Evolutionary conservation across 2,888 invertebrate species (phyloP).

Genomic region (Lomographa bimaculata): DNA sequence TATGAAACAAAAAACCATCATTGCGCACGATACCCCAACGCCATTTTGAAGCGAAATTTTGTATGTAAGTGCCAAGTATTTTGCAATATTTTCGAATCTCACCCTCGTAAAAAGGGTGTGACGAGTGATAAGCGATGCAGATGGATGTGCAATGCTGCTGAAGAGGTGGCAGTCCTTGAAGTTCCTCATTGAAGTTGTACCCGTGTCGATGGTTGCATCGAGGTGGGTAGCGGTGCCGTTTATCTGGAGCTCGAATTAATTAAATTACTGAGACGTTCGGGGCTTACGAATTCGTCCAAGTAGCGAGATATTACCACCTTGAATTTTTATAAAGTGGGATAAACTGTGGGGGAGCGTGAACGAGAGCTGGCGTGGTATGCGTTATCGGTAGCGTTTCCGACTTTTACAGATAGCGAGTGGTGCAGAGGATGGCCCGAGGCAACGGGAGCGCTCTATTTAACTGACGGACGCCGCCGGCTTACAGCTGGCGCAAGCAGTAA

Average conservation of each 20-base stretch:
- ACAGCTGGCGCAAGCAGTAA: conserved; percentile 79
- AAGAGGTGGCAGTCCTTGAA: conserved; percentile 41
- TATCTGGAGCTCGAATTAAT: conserved; percentile 69
- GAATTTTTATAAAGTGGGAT: conserved; percentile 9
- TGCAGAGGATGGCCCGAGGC: conserved; percentile 75
- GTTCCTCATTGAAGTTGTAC: conserved; percentile 14
- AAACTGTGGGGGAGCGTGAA: conserved; percentile 26
- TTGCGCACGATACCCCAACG: conserved; percentile 83
- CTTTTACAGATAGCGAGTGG: conserved; percentile 77
- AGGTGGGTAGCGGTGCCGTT: conserved; percentile 70
- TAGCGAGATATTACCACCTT: conserved; percentile 9
- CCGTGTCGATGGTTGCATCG: conserved; percentile 56
- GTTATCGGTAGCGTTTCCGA: conserved; percentile 79
- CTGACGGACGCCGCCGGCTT: conserved; percentile 80
- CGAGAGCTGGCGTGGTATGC: conserved; percentile 54
- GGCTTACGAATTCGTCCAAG: conserved; percentile 12
- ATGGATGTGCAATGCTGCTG: conserved; percentile 48
- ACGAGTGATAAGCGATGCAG: conserved; percentile 48
- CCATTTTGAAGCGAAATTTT: conserved; percentile 85
- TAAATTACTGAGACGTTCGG: conserved; percentile 54
- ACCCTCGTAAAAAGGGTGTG: conserved; percentile 49
- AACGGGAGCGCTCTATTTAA: conserved; percentile 72
- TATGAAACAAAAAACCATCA: conserved; percentile 82
- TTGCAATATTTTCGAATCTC: conserved; percentile 75
- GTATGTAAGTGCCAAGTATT: conserved; percentile 84